Percentiles rank a stretch among this genome's conserved stretches.
These are phyloP conservation scores for Cerastis leucographa DNA, from an alignment of 2,888 invertebrate genomes.

Conservation along the genomic window DNA sequence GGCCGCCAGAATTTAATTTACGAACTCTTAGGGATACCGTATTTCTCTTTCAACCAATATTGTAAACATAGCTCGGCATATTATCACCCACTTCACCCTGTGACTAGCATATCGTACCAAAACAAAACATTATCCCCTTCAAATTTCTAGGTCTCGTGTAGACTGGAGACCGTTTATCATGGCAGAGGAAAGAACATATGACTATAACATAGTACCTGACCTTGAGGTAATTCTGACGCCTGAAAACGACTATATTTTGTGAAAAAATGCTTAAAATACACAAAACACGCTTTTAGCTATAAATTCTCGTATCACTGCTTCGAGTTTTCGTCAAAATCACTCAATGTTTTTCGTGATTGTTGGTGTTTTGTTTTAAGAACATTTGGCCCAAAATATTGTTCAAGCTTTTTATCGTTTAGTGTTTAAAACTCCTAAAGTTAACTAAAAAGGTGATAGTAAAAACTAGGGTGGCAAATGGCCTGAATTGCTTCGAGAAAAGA, in stretches of 20 bases:
- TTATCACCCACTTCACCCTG: neutral
- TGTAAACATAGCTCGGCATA: neutral
- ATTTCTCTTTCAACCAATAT: neutral
- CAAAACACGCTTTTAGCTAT: slow-evolving; percentile 40
- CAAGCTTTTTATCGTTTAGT: neutral
- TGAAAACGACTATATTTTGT: slow-evolving; percentile 11
- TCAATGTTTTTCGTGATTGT: slow-evolving; percentile 49
- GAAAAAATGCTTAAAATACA: slow-evolving; percentile 30
- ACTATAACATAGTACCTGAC: slow-evolving; percentile 58
- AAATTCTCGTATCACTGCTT: slow-evolving; percentile 46
- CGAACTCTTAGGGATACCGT: neutral
- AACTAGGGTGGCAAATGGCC: neutral
- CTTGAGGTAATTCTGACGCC: slow-evolving; percentile 58
- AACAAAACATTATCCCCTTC: slow-evolving; percentile 33
- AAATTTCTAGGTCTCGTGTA: slow-evolving; percentile 60
- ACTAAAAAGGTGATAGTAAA: neutral
- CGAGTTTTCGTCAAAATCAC: slow-evolving; percentile 45
- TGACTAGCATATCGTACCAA: neutral
- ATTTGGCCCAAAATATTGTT: neutral
- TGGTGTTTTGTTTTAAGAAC: neutral
- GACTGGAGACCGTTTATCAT: slow-evolving; percentile 50
- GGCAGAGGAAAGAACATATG: slow-evolving; percentile 53
- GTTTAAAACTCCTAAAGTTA: neutral
- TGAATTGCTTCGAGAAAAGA: neutral
- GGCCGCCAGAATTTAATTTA: neutral